Percentiles rank a stretch among this genome's conserved stretches.
phyloP scores from a whole-genome alignment of 2,888 invertebrate genomes.

The Atrina japonica region DNA sequence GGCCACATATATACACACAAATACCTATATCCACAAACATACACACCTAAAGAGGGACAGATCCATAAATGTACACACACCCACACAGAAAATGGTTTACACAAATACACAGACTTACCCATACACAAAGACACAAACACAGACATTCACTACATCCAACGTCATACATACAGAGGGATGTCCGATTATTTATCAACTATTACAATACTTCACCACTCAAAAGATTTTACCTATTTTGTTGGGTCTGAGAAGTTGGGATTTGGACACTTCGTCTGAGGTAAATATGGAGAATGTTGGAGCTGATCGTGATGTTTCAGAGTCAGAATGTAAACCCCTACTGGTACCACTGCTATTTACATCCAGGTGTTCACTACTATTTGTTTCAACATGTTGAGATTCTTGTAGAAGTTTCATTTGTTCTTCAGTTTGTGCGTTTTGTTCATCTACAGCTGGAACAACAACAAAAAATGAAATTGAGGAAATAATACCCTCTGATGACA shows the following conservation, averaged over 20 bases:
- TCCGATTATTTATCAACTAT: too few relatives aligned
- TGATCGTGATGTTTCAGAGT: constrained; percentile 67
- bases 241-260: constrained; percentile 44
- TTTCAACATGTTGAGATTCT: constrained; percentile 45
- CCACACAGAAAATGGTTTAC: too few relatives aligned
- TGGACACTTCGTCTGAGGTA: constrained; percentile 57
- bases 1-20: too few relatives aligned
- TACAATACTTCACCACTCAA: too few relatives aligned
- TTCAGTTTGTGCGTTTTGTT: constrained; percentile 81
- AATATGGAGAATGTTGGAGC: constrained; percentile 74
- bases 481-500: too few relatives aligned
- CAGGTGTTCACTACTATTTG: constrained; percentile 56
- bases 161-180: too few relatives aligned
- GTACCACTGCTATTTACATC: constrained; percentile 48
- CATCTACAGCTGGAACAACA: constrained; percentile 83
- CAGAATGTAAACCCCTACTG: constrained; percentile 51
- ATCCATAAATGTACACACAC: too few relatives aligned
- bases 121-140: neutral
- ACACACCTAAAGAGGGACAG: too few relatives aligned
- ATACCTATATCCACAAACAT: too few relatives aligned
- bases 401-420: constrained; percentile 51
- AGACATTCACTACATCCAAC: too few relatives aligned
- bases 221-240: constrained; percentile 35
- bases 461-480: neutral
- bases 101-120: neutral